Evolutionary conservation across 2,888 invertebrate species (phyloP), one percentile per base, ranked within the genome.

Genomic region (Mythimna lalbum): DNA sequence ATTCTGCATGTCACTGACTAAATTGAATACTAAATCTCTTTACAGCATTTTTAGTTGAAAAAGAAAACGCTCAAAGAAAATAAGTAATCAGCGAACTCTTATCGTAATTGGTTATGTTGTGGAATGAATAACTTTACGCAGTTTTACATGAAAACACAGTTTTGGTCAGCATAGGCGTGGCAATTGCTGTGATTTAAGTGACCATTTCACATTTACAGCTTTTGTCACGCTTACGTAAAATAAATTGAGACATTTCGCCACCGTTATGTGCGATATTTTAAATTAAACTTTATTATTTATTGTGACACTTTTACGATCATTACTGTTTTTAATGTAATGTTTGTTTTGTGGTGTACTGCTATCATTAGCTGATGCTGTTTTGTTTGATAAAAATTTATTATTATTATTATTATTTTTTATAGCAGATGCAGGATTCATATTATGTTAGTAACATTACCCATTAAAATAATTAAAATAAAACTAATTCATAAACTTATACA

Each of bases 241-340:
- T 91, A 92, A 93, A 94, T 93, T 92, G 91, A 92, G 91, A 92
- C 92, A 91, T 93, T 93, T 90, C 89, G 87, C 90, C 90, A 88
- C 80, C 82, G 76, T 87, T 87, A 87, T 85, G 79, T 80, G 84
- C 87, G 73, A 86, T 84, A 82, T 87, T 86, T 84, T 87, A 86
- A 83, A 86, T 83, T 77, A 82, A 78, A 75, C 79, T 82, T 81
- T 64, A 73, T 74, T 82, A 85, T 86, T 87, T 80, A 86, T 79
- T 76, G 75, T 80, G 83, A 75, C 86, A 47, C 72, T 82, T 81
- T 85, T 78, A 83, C 65, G 79, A 73, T 73, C 68, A 78, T 81
- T 81, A 80, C 77, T 76, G 74, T 63, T 81, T 80, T 76, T 61
- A 71, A 77, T 79, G 70, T 77, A 55, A 73, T 72, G 72, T 78